Evolutionary conservation across 2,113 vertebrate genomes (phyloP), one percentile per base, ranked within the genome.

Genomic region (Stigmatopora argus): DNA sequence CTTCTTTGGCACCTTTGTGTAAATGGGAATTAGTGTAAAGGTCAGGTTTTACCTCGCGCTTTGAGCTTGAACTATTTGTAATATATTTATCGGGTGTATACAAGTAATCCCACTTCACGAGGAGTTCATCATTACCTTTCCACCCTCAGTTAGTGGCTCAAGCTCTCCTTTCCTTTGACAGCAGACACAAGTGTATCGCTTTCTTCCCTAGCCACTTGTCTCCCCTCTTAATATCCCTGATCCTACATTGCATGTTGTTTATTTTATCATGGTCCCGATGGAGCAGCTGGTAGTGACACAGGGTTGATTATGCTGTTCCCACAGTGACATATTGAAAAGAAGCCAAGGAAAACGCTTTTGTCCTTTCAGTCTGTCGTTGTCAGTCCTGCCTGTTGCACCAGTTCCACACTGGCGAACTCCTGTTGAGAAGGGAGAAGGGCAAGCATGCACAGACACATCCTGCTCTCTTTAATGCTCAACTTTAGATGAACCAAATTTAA

Each of bases 281-380:
- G 73, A 89, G 84, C 91, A 91, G 89, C 89, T 92, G 91, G 87
- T 88, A 78, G 83, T 90, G 91, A 90, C 91, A 90, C 53, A 77
- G 80, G 80, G 80, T 82, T 87, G 84, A 87, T 88, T 87, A 88
- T 86, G 86, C 83, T 85, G 85, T 87, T 86, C 87, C 85, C 79
- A 80, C 83, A 85, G 83, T 85, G 83, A 89, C 82, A 85, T 83
- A 76, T 72, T 87, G 77, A 84, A 86, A 83, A 78, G 64, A 48
- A 41, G 79, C 70, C 7, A 72, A 79, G 78, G 77, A 75, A 78
- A 70, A 58, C 71, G 15, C 71, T 67, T 80, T 88, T 88, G 83
- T 84, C 78, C 70, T 70, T 72, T 73, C 74, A 80, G 84, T 87
- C 91, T 91, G 91, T 78, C 79, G 78, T 76, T 90, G 90, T 90